phyloP scores from a whole-genome alignment of 2,113 vertebrate species.

The Arenaria interpres region DNA sequence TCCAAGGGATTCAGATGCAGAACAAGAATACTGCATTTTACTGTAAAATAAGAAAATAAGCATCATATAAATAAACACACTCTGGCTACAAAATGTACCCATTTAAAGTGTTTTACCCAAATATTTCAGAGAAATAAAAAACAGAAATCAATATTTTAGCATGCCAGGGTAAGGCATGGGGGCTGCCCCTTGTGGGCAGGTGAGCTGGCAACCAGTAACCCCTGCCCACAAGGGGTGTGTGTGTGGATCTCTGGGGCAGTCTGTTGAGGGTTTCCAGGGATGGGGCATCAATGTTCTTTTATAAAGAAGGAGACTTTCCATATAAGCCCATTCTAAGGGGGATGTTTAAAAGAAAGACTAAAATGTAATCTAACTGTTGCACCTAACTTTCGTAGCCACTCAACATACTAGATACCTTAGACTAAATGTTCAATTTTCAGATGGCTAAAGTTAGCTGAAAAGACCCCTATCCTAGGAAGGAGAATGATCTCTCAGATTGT shows the following conservation, averaged over 20 bases:
- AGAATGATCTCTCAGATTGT: background rate
- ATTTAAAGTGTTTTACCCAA: background rate
- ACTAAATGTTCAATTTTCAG: background rate
- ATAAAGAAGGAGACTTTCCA: background rate
- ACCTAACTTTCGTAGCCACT: background rate
- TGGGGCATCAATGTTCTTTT: background rate
- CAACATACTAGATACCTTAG: background rate
- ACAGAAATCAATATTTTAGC: background rate
- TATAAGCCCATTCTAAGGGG: background rate
- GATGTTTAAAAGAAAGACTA: background rate
- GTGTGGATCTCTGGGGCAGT: accelerated
- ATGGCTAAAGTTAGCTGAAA: background rate
- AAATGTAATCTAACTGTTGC: background rate
- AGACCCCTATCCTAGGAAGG: background rate
- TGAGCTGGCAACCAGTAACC: background rate
- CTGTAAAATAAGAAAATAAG: background rate
- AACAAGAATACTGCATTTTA: background rate
- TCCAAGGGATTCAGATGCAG: background rate
- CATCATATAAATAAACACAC: background rate
- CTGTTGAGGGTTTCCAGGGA: background rate
- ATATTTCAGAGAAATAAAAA: background rate
- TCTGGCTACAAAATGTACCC: background rate
- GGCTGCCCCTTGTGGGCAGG: accelerated
- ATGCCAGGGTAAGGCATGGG: background rate
- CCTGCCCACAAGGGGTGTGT: accelerated